Conservation (phyloP, 2,113 vertebrate species). For the rat (Rattus norvegicus) region GRCr8 NC_086020.1:60255501-60256000, state of each 20-base stretch:
- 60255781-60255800: not conserved
- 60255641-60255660: not conserved
- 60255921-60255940: not conserved
- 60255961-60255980: conserved; percentile 48
- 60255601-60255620: not conserved
- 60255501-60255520: not conserved
- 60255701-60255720: not conserved
- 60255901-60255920: not conserved
- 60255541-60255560: too few relatives aligned
- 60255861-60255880: not conserved
- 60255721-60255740: not conserved
- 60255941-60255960: conserved; percentile 41
- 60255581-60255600: not conserved
- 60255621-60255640: conserved; percentile 31
- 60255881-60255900: not conserved
- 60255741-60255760: not conserved
- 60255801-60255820: not conserved
- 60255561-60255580: not conserved
- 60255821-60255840: not conserved
- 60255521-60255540: not conserved
- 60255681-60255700: not conserved
- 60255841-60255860: not conserved
- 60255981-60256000: conserved; percentile 52
- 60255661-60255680: not conserved
- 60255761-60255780: not conserved